Conservation (phyloP, 2,113 vertebrate genomes). For the Phylloscopus whistleri region DNA sequence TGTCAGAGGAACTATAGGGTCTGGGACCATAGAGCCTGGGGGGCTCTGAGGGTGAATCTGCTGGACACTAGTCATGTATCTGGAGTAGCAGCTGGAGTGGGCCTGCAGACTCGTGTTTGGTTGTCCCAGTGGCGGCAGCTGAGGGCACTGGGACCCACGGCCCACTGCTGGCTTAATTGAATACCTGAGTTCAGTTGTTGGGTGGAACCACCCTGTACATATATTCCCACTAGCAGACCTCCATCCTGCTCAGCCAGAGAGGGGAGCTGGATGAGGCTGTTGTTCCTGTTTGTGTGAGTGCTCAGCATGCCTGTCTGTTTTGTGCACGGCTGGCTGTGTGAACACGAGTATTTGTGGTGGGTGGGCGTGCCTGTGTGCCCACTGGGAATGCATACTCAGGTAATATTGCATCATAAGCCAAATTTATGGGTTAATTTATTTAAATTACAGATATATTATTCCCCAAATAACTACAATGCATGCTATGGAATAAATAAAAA, state of each 20-base stretch:
- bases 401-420: neutral
- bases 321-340: neutral
- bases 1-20: neutral
- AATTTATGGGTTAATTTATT: neutral
- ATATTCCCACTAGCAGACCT: neutral
- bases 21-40: neutral
- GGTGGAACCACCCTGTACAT: no score
- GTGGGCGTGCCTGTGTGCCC: no score
- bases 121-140: neutral
- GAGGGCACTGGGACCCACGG: neutral
- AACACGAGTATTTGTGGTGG: neutral
- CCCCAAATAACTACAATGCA: neutral
- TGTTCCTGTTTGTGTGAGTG: neutral
- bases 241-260: neutral
- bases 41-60: neutral
- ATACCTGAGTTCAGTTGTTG: neutral
- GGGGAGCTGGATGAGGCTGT: neutral
- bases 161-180: fast-evolving
- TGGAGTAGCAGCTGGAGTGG: neutral
- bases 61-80: neutral
- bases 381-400: neutral
- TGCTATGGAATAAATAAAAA: neutral
- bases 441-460: neutral
- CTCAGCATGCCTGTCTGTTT: neutral
- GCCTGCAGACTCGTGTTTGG: neutral